These are phyloP conservation scores for Nyctibius bracteatus DNA, from an alignment of 2,113 vertebrate species.

Conservation along the genomic window DNA sequence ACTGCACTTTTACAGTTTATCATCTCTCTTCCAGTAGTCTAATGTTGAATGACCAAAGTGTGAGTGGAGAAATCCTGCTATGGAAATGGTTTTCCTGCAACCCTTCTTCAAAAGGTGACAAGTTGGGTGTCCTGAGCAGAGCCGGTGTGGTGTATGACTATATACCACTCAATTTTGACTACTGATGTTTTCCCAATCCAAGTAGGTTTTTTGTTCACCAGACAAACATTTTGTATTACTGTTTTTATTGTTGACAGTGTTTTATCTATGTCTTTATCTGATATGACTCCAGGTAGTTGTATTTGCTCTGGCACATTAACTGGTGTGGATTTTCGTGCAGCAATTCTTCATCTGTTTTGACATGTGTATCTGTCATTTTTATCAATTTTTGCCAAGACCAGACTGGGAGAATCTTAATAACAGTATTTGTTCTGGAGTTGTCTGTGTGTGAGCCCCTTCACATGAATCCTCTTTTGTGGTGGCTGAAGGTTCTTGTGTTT, in stretches of 20 bases:
- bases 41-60: rapidly evolving
- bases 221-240: constrained; percentile 11
- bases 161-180: background rate
- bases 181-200: background rate
- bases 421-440: constrained; percentile 1
- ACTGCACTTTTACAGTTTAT: background rate
- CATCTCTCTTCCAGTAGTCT: background rate
- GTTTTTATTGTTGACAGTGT: constrained; percentile 48
- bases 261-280: constrained; percentile 53
- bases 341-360: constrained; percentile 56
- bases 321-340: constrained; percentile 9
- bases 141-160: rapidly evolving
- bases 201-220: background rate
- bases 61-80: background rate
- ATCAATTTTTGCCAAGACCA: constrained; percentile 35
- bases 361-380: constrained; percentile 47
- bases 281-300: constrained; percentile 40
- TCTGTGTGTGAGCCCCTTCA: constrained; percentile 7
- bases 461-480: background rate
- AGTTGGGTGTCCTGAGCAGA: background rate
- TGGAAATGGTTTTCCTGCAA: background rate
- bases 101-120: background rate
- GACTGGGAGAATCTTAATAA: constrained; percentile 16
- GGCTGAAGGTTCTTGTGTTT: background rate
- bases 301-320: constrained; percentile 46